These are phyloP conservation scores for Cryptus armator DNA, from an alignment of 2,888 invertebrate genomes.

Conservation along the genomic window DNA sequence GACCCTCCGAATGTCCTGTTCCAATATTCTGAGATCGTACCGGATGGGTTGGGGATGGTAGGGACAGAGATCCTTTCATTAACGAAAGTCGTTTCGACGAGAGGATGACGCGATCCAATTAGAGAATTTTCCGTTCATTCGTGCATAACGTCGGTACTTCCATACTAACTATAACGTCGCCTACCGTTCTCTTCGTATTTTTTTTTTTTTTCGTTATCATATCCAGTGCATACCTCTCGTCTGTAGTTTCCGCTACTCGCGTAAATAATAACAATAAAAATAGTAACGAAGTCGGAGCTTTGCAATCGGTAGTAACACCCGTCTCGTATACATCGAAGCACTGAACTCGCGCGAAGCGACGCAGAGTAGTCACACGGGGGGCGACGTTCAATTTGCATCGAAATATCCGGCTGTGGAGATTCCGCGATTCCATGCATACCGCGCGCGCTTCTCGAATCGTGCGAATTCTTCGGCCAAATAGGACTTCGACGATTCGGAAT, in stretches of 20 bases:
- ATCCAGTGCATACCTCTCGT: not conserved
- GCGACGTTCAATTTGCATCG: conserved; percentile 66
- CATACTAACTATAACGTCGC: not conserved
- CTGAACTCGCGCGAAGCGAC: not conserved
- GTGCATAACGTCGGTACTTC: conserved; percentile 37
- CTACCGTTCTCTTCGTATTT: not conserved
- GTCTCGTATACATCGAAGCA: conserved; percentile 8
- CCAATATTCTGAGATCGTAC: conserved; percentile 64
- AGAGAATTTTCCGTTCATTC: conserved; percentile 80
- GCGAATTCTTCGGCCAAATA: conserved; percentile 3
- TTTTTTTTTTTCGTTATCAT: conserved; percentile 14
- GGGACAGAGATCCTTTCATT: conserved; percentile 65
- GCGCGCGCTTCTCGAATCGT: not conserved
- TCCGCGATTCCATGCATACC: conserved; percentile 13
- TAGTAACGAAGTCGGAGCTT: conserved; percentile 33
- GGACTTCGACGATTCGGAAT: conserved; percentile 4
- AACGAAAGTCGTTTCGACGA: conserved; percentile 80
- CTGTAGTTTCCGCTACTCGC: conserved; percentile 1
- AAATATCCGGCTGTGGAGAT: conserved; percentile 59
- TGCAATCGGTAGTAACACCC: conserved; percentile 8
- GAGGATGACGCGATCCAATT: conserved; percentile 81
- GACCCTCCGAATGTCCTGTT: conserved; percentile 40
- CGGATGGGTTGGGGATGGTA: not conserved
- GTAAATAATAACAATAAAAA: conserved; percentile 56
- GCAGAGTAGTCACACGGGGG: not conserved